Percentiles rank a stretch among this genome's conserved stretches.
Conservation (phyloP, 1,140 invertebrate species). For the Aphelinus atriplicis region DNA sequence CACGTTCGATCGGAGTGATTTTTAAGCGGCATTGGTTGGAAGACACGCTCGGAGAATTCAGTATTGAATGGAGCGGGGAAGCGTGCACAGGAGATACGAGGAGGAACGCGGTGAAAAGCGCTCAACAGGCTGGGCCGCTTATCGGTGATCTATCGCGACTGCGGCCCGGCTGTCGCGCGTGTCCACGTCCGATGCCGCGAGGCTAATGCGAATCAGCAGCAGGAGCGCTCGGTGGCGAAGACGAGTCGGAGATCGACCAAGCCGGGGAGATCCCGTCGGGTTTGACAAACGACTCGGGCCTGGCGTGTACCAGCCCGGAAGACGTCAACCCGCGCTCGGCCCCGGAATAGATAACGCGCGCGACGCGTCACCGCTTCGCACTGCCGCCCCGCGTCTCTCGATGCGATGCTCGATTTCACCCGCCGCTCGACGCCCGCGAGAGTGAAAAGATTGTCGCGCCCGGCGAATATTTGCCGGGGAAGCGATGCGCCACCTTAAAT, state of each 20-base stretch:
- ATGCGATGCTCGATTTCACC: neutral
- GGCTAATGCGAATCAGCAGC: constrained; percentile 33
- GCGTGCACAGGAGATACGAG: neutral
- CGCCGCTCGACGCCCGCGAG: neutral
- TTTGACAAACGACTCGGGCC: constrained; percentile 49
- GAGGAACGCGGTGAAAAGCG: constrained; percentile 7
- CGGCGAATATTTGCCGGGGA: neutral
- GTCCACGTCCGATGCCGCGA: constrained; percentile 5
- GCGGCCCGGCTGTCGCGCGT: neutral
- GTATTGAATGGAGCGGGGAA: too few species aligned
- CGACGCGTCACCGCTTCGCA: neutral
- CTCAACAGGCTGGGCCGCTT: constrained; percentile 17
- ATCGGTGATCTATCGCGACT: constrained; percentile 26
- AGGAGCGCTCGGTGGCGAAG: neutral
- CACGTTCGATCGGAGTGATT: too few species aligned
- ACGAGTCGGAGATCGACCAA: neutral
- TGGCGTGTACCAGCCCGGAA: neutral
- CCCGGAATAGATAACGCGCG: constrained; percentile 11
- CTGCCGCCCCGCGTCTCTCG: neutral
- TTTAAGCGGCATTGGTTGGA: too few species aligned
- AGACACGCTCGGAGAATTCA: too few species aligned
- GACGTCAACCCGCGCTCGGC: neutral
- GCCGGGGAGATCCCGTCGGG: neutral
- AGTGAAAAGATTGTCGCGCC: constrained; percentile 8
- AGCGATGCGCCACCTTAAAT: too few species aligned